These are phyloP conservation scores for Belgica antarctica DNA, from an alignment of 2,888 invertebrate genomes.

Conservation along the genomic window DNA sequence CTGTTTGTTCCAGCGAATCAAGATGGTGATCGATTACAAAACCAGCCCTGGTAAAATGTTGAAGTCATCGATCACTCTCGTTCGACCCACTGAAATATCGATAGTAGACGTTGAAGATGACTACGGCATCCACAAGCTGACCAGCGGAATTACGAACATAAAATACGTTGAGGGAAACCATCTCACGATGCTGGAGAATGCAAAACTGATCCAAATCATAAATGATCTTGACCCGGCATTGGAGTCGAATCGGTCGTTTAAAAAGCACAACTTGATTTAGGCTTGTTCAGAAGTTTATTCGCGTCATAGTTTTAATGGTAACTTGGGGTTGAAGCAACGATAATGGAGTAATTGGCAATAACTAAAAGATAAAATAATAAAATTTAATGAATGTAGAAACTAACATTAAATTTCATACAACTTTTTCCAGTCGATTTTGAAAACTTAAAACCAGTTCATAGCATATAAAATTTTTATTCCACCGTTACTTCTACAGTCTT, in stretches of 20 bases:
- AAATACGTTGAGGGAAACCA: conserved; percentile 72
- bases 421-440: too few relatives aligned
- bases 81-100: conserved; percentile 64
- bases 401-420: too few relatives aligned
- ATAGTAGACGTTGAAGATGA: conserved; percentile 61
- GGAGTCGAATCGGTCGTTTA: conserved; percentile 44
- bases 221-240: conserved; percentile 55
- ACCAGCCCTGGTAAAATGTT: conserved; percentile 56
- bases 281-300: too few relatives aligned
- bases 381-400: too few relatives aligned
- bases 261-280: conserved; percentile 20
- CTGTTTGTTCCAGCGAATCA: conserved; percentile 59
- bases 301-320: not conserved
- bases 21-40: conserved; percentile 58
- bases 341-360: not conserved
- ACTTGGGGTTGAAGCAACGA: not conserved
- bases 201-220: conserved; percentile 63
- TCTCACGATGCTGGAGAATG: conserved; percentile 65
- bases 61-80: conserved; percentile 60
- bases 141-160: conserved; percentile 60
- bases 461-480: too few relatives aligned
- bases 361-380: conserved; percentile 17
- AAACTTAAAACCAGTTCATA: too few relatives aligned
- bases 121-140: conserved; percentile 63
- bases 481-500: too few relatives aligned